Evolutionary conservation across 2,888 invertebrate genomes (phyloP).

Genomic region (Hirtodrosophila duncani): DNA sequence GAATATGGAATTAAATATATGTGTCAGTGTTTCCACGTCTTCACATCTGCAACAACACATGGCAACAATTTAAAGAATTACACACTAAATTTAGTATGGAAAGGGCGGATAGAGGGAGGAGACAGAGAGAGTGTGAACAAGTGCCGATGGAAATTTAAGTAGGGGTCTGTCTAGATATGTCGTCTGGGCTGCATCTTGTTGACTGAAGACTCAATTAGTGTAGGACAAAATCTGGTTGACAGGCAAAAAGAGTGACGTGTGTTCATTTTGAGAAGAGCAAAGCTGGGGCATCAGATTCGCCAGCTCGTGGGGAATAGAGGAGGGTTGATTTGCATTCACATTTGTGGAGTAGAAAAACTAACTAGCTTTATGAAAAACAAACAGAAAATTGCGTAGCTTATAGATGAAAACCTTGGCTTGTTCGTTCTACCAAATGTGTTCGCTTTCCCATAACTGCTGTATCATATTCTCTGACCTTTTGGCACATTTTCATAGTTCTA

Average conservation of each 20-base stretch:
- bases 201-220: constrained; percentile 58
- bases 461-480: too few relatives aligned
- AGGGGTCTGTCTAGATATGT: not conserved
- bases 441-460: too few relatives aligned
- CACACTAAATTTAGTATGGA: constrained; percentile 71
- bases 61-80: constrained; percentile 75
- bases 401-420: too few relatives aligned
- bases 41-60: constrained; percentile 71
- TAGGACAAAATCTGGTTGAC: constrained; percentile 59
- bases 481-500: too few relatives aligned
- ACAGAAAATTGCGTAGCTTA: too few relatives aligned
- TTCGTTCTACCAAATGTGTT: too few relatives aligned
- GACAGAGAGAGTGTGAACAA: constrained; percentile 23
- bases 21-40: constrained; percentile 37
- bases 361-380: too few relatives aligned
- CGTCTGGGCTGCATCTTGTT: not conserved
- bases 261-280: too few relatives aligned
- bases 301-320: too few relatives aligned
- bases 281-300: too few relatives aligned
- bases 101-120: constrained; percentile 1
- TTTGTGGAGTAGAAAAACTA: too few relatives aligned
- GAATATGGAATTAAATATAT: constrained; percentile 41
- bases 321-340: too few relatives aligned
- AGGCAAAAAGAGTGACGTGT: constrained; percentile 30
- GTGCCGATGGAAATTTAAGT: constrained; percentile 18